Evolutionary conservation across 2,797 vertebrate species (phyloP).

Genomic region (Selene dorsalis): DNA sequence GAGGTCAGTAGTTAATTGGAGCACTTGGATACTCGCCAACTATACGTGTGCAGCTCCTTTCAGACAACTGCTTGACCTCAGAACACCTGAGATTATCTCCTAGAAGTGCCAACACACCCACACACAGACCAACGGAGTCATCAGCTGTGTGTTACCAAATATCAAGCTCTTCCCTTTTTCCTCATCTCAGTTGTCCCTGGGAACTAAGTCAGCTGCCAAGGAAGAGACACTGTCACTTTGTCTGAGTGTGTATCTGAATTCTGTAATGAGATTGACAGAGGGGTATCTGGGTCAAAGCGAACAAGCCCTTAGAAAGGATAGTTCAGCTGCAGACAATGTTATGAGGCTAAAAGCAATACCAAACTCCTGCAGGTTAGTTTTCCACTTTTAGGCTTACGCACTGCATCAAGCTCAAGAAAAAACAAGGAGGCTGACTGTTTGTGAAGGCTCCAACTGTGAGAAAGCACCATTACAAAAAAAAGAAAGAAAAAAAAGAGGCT

Average conservation of each 20-base stretch:
- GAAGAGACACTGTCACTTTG: constrained; percentile 30
- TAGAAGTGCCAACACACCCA: constrained; percentile 29
- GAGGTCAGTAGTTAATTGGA: constrained; percentile 24
- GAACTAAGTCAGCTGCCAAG: constrained; percentile 38
- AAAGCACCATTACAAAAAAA: not conserved
- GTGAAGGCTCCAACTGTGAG: not conserved
- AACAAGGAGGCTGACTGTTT: not conserved
- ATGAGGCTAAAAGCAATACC: not conserved
- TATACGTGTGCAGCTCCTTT: constrained; percentile 23
- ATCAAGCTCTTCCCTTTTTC: constrained; percentile 23
- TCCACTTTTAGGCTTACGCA: not conserved
- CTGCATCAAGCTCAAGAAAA: not conserved
- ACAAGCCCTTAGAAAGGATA: constrained; percentile 12
- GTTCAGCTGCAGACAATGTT: not conserved
- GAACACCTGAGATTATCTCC: constrained; percentile 55
- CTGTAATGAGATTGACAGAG: constrained; percentile 17
- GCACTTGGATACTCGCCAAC: constrained; percentile 5
- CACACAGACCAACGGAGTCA: constrained; percentile 47
- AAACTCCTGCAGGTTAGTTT: not conserved
- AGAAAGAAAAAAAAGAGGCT: not conserved
- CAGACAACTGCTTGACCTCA: constrained; percentile 52
- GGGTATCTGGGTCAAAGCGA: constrained; percentile 21
- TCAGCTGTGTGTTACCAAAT: constrained; percentile 47
- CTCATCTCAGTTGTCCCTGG: constrained; percentile 35
- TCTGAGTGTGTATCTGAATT: constrained; percentile 14